Conservation (phyloP, 2,888 invertebrate species). For the Aporophyla nigra region DNA sequence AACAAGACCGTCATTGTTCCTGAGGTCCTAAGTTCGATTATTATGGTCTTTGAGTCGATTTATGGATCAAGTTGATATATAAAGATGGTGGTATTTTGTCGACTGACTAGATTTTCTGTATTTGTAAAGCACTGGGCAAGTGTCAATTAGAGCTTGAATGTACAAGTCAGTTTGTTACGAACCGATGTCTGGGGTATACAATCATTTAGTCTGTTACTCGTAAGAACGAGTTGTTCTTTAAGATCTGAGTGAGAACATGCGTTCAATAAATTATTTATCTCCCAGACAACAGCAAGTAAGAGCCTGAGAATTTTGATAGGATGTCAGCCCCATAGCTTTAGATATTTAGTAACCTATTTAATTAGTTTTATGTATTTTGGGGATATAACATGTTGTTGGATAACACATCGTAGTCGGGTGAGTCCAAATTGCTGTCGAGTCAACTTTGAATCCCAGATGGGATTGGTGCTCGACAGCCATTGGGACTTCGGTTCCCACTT, state of each 20-base stretch:
- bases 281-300: slow-evolving; percentile 8
- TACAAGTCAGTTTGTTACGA: slow-evolving; percentile 10
- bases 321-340: not conserved
- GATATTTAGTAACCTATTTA: no score
- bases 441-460: no score
- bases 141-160: not conserved
- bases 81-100: not conserved
- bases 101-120: not conserved
- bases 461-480: no score
- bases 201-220: slow-evolving; percentile 11
- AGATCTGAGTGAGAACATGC: slow-evolving; percentile 5
- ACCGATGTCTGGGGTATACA: not conserved
- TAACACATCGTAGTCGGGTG: no score
- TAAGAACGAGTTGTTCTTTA: not conserved
- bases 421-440: no score
- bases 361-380: no score
- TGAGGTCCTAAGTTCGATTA: no score
- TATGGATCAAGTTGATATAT: not conserved
- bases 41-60: not conserved
- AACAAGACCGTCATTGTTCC: not conserved
- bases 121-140: not conserved
- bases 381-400: no score
- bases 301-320: slow-evolving; percentile 8
- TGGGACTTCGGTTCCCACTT: no score
- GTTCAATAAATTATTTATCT: slow-evolving; percentile 35